Evolutionary conservation across 2,113 vertebrate genomes (phyloP).

Genomic region (Lonchura striata): DNA sequence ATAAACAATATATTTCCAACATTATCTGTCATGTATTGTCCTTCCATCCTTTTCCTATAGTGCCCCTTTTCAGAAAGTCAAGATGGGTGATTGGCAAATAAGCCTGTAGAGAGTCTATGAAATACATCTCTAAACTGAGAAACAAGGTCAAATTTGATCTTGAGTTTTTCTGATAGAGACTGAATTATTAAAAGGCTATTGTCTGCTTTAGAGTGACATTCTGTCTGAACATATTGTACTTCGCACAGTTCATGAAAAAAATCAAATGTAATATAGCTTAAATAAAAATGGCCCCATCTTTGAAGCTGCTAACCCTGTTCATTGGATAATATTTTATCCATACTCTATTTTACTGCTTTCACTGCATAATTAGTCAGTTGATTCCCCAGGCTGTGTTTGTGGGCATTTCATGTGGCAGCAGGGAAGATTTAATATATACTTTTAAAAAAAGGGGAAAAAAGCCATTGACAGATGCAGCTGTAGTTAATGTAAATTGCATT

Average conservation of each 20-base stretch:
- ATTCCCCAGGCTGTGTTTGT: not conserved
- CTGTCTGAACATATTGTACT: conserved; percentile 57
- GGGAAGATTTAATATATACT: not conserved
- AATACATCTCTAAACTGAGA: not conserved
- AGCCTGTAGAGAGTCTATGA: not conserved
- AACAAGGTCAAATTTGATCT: conserved; percentile 40
- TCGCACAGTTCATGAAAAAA: not conserved
- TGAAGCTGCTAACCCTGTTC: not conserved
- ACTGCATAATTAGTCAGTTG: not conserved
- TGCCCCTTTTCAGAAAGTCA: not conserved
- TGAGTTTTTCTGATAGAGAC: conserved; percentile 34
- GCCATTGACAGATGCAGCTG: not conserved
- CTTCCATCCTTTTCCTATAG: not conserved
- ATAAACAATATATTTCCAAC: not conserved
- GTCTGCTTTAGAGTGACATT: conserved; percentile 56
- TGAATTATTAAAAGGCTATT: conserved; percentile 56
- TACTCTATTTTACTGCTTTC: not conserved
- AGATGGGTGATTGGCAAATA: not conserved
- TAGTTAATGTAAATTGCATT: not conserved
- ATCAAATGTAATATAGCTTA: not conserved
- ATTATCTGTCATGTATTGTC: not conserved
- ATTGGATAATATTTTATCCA: not conserved
- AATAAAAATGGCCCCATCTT: conserved; percentile 15
- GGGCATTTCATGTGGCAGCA: not conserved
- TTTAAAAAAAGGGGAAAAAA: not conserved